Evolutionary conservation across 1,140 invertebrate genomes (phyloP).

Genomic region (Leptinotarsa undecemlineata): DNA sequence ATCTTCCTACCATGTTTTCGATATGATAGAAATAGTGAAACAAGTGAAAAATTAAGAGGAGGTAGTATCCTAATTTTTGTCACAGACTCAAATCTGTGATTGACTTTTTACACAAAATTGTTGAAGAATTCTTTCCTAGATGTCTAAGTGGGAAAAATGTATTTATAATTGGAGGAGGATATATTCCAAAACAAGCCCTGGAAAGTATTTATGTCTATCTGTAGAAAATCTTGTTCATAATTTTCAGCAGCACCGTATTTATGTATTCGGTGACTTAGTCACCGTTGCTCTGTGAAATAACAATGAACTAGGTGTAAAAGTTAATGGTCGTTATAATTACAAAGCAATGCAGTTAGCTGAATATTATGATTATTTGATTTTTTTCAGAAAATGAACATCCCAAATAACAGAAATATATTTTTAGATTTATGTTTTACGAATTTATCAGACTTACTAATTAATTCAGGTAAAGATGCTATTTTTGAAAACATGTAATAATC

Average conservation of each 20-base stretch:
- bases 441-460: background rate
- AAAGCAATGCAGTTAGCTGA: background rate
- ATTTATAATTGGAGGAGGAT: no score
- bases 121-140: no score
- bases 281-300: background rate
- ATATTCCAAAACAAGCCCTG: no score
- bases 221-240: background rate
- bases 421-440: slow-evolving; percentile 3
- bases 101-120: no score
- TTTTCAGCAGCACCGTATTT: background rate
- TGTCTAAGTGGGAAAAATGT: no score
- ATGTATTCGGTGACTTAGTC: background rate
- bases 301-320: background rate
- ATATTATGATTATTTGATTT: background rate
- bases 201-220: background rate
- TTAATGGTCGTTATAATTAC: background rate
- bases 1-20: no score
- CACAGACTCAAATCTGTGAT: no score
- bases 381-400: slow-evolving; percentile 8
- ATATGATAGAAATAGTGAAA: no score
- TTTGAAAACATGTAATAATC: background rate
- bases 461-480: background rate
- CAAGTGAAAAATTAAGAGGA: no score
- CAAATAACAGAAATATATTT: slow-evolving; percentile 10
- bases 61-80: no score